Evolutionary conservation across 2,797 vertebrate species (phyloP).

Genomic region (Malurus leucopterus): DNA sequence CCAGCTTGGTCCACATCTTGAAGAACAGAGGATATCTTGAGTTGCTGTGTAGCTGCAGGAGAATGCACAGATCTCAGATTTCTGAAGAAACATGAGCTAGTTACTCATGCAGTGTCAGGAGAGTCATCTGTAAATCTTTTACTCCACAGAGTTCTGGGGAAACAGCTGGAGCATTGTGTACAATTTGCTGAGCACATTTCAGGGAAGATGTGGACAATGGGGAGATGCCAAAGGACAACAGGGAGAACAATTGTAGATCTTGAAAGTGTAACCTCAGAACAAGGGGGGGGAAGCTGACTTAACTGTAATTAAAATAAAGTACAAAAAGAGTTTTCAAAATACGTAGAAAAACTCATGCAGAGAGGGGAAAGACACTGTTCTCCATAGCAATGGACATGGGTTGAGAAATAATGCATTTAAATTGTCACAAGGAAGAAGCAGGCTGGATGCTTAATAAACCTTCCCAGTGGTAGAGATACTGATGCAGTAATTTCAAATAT

Average conservation of each 20-base stretch:
- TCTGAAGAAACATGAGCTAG: neutral
- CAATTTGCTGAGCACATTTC: neutral
- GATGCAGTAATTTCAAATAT: neutral
- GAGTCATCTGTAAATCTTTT: neutral
- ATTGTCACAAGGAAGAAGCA: neutral
- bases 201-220: constrained; percentile 12
- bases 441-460: neutral
- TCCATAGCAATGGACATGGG: neutral
- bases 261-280: constrained; percentile 10
- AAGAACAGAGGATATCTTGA: neutral
- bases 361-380: neutral
- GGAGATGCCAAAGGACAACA: constrained; percentile 11
- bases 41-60: neutral
- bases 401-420: neutral
- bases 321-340: neutral
- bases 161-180: constrained; percentile 13
- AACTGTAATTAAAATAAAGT: neutral
- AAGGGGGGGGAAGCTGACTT: neutral
- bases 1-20: neutral
- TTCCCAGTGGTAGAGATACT: neutral
- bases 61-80: neutral
- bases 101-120: neutral
- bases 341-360: neutral
- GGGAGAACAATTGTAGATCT: neutral
- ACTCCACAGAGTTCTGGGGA: neutral